Conservation (phyloP, 92 coral and sea anemone species). For the Actinostola sp. region DNA sequence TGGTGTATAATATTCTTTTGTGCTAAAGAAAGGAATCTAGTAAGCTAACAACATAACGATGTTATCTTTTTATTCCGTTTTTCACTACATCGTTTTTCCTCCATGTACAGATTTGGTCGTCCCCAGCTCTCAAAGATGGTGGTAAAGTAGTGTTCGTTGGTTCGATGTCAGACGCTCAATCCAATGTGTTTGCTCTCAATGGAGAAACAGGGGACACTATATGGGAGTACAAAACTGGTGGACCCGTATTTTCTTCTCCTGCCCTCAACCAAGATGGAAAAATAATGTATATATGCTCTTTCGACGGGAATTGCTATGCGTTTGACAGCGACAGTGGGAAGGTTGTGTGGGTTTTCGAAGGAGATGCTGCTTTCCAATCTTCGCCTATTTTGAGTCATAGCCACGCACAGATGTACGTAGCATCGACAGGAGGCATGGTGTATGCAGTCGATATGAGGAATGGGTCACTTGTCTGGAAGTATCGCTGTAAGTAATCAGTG, state of each 20-base stretch:
- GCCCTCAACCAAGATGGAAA: slow-evolving; percentile 65
- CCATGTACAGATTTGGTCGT: slow-evolving; percentile 66
- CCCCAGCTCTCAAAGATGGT: slow-evolving; percentile 88
- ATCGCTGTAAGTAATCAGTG: slow-evolving; percentile 28
- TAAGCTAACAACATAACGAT: too few relatives aligned
- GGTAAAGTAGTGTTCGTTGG: slow-evolving; percentile 84
- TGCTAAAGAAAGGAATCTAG: too few relatives aligned
- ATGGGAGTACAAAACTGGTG: slow-evolving; percentile 71
- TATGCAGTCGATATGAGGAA: slow-evolving; percentile 60
- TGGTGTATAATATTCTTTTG: too few relatives aligned
- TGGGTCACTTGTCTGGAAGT: slow-evolving; percentile 75
- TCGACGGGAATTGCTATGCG: slow-evolving; percentile 85
- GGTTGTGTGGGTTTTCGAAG: slow-evolving; percentile 80
- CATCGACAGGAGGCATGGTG: slow-evolving; percentile 78
- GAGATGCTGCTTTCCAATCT: slow-evolving; percentile 79
- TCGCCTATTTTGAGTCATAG: slow-evolving; percentile 80
- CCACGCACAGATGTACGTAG: slow-evolving; percentile 64
- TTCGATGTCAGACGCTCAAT: slow-evolving; percentile 70
- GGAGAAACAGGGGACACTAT: slow-evolving; percentile 79
- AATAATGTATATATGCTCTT: slow-evolving; percentile 79
- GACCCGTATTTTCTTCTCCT: slow-evolving; percentile 88
- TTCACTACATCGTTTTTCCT: background rate
- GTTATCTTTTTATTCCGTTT: too few relatives aligned
- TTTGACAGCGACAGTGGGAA: slow-evolving; percentile 67
- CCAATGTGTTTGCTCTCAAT: slow-evolving; percentile 77